These are phyloP conservation scores for Scalopus aquaticus DNA, from an alignment of 2,113 vertebrate species.

Conservation along the genomic window DNA sequence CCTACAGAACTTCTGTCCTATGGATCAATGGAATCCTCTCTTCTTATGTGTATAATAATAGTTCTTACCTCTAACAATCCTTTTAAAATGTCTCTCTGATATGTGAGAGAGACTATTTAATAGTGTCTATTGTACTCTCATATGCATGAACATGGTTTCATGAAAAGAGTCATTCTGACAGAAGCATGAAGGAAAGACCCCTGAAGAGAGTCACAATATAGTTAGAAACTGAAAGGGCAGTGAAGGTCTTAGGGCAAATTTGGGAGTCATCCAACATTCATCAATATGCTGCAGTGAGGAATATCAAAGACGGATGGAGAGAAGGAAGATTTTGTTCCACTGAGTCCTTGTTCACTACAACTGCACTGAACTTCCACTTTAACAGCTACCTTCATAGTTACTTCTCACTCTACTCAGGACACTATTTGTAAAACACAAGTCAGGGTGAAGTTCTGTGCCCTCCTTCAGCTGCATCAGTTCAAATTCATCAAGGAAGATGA, in stretches of 20 bases:
- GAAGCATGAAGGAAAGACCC: conserved; percentile 49
- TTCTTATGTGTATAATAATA: conserved; percentile 65
- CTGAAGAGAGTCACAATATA: conserved; percentile 56
- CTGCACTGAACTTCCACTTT: conserved; percentile 55
- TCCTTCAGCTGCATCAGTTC: neutral
- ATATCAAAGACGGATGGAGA: conserved; percentile 60
- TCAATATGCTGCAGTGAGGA: neutral
- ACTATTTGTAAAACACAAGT: neutral
- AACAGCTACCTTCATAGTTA: neutral
- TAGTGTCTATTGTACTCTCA: conserved; percentile 49
- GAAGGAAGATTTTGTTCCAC: conserved; percentile 4
- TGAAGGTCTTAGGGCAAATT: conserved; percentile 45
- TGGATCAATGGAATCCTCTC: conserved; percentile 67
- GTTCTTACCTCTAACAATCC: conserved; percentile 49
- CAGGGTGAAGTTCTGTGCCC: neutral
- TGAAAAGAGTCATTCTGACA: conserved; percentile 56
- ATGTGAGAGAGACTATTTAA: conserved; percentile 48
- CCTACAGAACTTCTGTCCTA: conserved; percentile 45
- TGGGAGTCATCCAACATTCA: conserved; percentile 31
- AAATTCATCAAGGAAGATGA: neutral
- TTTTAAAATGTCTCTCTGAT: conserved; percentile 65
- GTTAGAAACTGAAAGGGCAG: conserved; percentile 45
- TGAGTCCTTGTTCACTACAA: conserved; percentile 39
- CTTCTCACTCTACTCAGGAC: neutral
- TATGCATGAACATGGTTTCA: conserved; percentile 33